These are phyloP conservation scores for Leptopilina syphax DNA, from an alignment of 2,888 invertebrate species.

Conservation along the genomic window DNA sequence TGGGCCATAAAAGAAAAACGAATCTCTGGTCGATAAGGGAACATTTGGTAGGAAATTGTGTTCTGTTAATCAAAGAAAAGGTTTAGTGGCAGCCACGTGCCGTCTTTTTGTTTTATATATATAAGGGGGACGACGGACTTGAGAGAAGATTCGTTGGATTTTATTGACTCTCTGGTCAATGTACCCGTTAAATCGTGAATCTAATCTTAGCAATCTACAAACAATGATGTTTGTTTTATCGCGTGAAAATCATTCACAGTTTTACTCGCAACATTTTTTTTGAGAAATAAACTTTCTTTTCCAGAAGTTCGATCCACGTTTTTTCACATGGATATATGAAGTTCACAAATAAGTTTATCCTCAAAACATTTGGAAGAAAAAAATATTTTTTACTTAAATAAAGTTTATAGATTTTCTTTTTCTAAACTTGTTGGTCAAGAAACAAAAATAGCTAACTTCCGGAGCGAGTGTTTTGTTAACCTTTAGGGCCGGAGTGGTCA, in stretches of 20 bases:
- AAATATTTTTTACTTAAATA: too few species aligned
- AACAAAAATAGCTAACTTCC: too few species aligned
- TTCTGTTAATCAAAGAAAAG: conserved; percentile 6
- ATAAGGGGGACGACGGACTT: too few species aligned
- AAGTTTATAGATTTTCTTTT: too few species aligned
- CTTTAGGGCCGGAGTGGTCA: too few species aligned
- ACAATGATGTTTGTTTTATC: conserved; percentile 8
- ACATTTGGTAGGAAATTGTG: conserved; percentile 1
- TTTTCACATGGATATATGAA: too few species aligned
- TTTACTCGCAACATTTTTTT: not conserved
- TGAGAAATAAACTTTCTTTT: too few species aligned
- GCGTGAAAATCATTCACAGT: not conserved
- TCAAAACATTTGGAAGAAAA: too few species aligned
- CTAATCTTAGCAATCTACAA: conserved; percentile 20
- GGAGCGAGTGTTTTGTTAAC: too few species aligned
- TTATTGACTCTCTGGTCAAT: conserved; percentile 21
- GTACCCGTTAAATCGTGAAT: conserved; percentile 16
- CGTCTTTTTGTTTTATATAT: not conserved
- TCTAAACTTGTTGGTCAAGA: too few species aligned
- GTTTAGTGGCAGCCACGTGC: not conserved
- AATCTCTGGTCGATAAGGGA: not conserved
- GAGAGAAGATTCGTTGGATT: not conserved
- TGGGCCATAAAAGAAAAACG: not conserved
- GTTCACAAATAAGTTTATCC: too few species aligned
- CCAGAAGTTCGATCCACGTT: not conserved